Conservation (phyloP, 2,888 invertebrate species). For the Lochmaea crataegi region DNA sequence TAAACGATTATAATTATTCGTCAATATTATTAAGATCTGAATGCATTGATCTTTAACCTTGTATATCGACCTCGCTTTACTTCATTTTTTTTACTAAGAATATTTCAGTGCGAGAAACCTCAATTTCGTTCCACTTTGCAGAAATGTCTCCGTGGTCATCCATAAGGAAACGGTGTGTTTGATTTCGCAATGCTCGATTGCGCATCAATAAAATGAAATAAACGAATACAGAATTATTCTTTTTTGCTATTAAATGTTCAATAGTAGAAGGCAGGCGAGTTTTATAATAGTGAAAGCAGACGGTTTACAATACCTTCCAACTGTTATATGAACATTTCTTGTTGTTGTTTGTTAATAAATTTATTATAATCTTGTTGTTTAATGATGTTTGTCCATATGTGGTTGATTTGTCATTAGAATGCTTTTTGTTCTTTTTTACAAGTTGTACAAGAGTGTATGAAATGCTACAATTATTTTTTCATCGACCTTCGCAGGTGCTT, state of each 20-base stretch:
- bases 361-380: no score
- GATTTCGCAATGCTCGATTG: slow-evolving; percentile 23
- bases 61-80: neutral
- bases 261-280: slow-evolving; percentile 19
- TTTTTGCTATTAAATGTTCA: slow-evolving; percentile 20
- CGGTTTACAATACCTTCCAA: slow-evolving; percentile 39
- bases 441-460: neutral
- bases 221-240: slow-evolving; percentile 14
- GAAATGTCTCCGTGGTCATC: slow-evolving; percentile 20
- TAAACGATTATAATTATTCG: neutral
- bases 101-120: neutral
- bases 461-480: neutral
- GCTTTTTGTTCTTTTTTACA: no score
- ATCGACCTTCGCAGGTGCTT: neutral
- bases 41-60: neutral
- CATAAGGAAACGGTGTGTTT: slow-evolving; percentile 28
- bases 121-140: slow-evolving; percentile 29
- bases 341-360: slow-evolving; percentile 33
- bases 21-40: neutral
- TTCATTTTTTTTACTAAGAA: neutral
- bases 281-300: slow-evolving; percentile 25
- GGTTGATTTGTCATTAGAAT: slow-evolving; percentile 27
- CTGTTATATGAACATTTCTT: slow-evolving; percentile 38
- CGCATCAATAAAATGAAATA: slow-evolving; percentile 28
- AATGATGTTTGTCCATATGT: no score